Base-by-base conservation (phyloP, 2,113 vertebrate species). In the Falco punctatus region DNA sequence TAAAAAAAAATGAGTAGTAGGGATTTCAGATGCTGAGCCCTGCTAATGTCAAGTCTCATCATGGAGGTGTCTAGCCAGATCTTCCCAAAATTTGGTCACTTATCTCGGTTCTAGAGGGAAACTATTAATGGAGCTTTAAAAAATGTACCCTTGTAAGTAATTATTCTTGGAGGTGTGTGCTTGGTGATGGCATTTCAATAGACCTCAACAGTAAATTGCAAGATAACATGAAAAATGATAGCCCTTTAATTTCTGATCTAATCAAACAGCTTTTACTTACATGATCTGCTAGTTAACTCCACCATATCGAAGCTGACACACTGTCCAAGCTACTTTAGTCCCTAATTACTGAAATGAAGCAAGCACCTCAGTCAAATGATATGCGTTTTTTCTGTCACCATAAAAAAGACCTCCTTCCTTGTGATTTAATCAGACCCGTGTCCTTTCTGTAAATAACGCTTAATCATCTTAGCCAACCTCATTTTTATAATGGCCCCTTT, bases 181-280 rank as follows among this genome's bases (percentile, higher is more conserved):
- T 83, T 84, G 35, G 15, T 33, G 15, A 58, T 2, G 62, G 22
- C 8, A 48, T 90, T 91, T 80, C 78, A 66, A 59, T 7, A 92
- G 49, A 51, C 26, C 38, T 62, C 66, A 49, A 33, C 4, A 27
- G 28, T 21, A 70, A 75, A 62, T 73, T 66, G 49, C 51, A 64
- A 90, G 30, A 18, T 66, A 97, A 88, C 61, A n/a, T 23, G n/a
- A 59, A 95, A 90, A 94, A 95, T 92, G 15, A 92, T 88, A 86
- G 58, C 33, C 14, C 54, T 97, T 99, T 99, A 98, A 99, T 99
- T 98, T 98, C 94, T 98, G 83, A 97, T 98, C 98, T 98, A 98
- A 99, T 99, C 98, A 98, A 98, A 98, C 96, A 98, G 98, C 97
- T 98, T 98, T 98, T 99, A 99, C 98, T 99, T 99, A 99, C 99